Evolutionary conservation across 2,888 invertebrate species (phyloP).

Genomic region (Abrostola triplasia): DNA sequence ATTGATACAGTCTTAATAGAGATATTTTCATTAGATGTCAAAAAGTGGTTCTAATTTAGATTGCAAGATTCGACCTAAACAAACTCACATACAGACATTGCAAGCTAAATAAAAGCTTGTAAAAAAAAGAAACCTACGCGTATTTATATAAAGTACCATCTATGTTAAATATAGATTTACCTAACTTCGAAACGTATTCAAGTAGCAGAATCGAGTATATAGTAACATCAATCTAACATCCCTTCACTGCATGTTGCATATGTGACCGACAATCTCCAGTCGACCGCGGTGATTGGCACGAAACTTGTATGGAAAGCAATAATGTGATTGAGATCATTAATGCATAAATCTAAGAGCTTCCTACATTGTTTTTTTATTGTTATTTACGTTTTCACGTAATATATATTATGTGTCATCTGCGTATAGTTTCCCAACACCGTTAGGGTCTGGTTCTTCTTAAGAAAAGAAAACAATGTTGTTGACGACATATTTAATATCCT

Average conservation of each 20-base stretch:
- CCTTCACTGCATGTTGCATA: constrained; percentile 49
- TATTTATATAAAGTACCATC: constrained; percentile 16
- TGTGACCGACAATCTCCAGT: constrained; percentile 36
- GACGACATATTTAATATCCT: constrained; percentile 3
- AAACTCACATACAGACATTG: no score
- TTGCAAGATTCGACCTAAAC: no score
- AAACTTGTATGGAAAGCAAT: constrained; percentile 16
- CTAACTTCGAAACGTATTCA: constrained; percentile 19
- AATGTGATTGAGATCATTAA: constrained; percentile 26
- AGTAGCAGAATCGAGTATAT: constrained; percentile 16
- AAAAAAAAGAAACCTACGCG: background rate
- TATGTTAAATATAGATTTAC: no score
- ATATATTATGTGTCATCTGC: background rate
- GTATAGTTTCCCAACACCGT: background rate
- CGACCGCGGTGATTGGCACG: constrained; percentile 20
- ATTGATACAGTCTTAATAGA: no score
- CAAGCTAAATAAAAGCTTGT: no score
- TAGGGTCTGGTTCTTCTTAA: constrained; percentile 1
- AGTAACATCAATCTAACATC: constrained; percentile 27
- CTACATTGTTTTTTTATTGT: constrained; percentile 15
- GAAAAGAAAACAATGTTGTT: constrained; percentile 1
- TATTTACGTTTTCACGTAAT: background rate
- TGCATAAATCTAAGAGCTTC: constrained; percentile 18
- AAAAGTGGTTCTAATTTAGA: no score
- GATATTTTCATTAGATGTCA: no score